These are phyloP conservation scores for Kryphioiulus occultus DNA, from an alignment of 2,888 invertebrate genomes.

Conservation along the genomic window DNA sequence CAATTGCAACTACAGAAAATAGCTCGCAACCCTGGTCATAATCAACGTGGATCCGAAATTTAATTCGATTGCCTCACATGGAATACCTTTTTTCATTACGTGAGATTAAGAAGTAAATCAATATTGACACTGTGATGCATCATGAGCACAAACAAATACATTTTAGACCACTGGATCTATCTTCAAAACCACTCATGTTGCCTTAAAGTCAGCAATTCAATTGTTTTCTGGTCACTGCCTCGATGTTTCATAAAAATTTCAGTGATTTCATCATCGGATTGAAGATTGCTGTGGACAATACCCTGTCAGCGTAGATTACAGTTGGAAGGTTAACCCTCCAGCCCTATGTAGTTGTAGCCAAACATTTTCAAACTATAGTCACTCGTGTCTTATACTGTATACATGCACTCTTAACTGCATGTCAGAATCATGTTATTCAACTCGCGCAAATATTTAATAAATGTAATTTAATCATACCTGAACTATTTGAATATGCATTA, in stretches of 20 bases:
- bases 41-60: neutral
- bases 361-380: neutral
- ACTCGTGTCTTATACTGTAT: too few relatives aligned
- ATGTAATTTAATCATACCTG: too few relatives aligned
- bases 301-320: neutral
- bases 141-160: conserved; percentile 19
- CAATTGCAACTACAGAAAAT: too few relatives aligned
- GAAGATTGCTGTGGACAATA: neutral
- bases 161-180: neutral
- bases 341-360: neutral
- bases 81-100: neutral
- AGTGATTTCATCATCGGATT: conserved; percentile 13
- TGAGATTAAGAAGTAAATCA: neutral
- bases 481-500: too few relatives aligned
- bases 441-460: too few relatives aligned
- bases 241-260: conserved; percentile 1
- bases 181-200: conserved; percentile 32
- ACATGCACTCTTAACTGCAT: too few relatives aligned
- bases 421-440: too few relatives aligned
- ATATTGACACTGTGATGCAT: conserved; percentile 12
- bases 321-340: neutral
- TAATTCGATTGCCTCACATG: neutral
- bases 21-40: too few relatives aligned
- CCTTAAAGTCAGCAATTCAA: conserved; percentile 32
- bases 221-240: conserved; percentile 13